Percentiles rank a stretch among this genome's conserved stretches.
phyloP scores from a whole-genome alignment of 2,888 invertebrate genomes.

The Orthonychiurus folsomi region DNA sequence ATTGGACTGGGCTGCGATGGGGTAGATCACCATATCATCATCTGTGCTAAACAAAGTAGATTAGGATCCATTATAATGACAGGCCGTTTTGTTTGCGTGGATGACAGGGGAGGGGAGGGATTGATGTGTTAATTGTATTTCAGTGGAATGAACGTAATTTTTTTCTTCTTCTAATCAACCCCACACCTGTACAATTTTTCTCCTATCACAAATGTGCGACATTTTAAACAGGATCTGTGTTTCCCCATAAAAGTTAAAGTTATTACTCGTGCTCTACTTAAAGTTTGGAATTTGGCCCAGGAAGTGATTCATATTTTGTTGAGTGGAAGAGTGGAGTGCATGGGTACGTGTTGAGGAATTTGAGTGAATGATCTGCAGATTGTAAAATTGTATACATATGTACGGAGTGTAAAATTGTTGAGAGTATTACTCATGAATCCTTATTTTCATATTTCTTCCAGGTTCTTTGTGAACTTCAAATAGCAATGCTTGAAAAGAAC shows the following conservation, averaged over 20 bases:
- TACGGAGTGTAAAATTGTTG: too few relatives aligned
- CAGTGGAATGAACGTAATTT: background rate
- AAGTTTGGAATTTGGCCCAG: too few relatives aligned
- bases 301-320: too few relatives aligned
- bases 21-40: too few relatives aligned
- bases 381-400: too few relatives aligned
- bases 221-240: background rate
- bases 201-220: background rate
- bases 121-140: background rate
- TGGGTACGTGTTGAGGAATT: too few relatives aligned
- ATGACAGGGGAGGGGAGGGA: background rate
- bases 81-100: background rate
- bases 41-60: background rate
- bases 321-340: too few relatives aligned
- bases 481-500: constrained; percentile 50
- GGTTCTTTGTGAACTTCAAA: constrained; percentile 61
- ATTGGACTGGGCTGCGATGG: too few relatives aligned
- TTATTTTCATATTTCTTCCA: constrained; percentile 40
- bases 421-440: too few relatives aligned
- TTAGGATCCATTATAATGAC: background rate
- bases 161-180: background rate
- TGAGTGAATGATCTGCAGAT: too few relatives aligned
- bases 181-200: background rate
- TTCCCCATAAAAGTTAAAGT: too few relatives aligned
- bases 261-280: too few relatives aligned